These are phyloP conservation scores for Linnaemya vulpina DNA, from an alignment of 2,888 invertebrate species.

Conservation along the genomic window DNA sequence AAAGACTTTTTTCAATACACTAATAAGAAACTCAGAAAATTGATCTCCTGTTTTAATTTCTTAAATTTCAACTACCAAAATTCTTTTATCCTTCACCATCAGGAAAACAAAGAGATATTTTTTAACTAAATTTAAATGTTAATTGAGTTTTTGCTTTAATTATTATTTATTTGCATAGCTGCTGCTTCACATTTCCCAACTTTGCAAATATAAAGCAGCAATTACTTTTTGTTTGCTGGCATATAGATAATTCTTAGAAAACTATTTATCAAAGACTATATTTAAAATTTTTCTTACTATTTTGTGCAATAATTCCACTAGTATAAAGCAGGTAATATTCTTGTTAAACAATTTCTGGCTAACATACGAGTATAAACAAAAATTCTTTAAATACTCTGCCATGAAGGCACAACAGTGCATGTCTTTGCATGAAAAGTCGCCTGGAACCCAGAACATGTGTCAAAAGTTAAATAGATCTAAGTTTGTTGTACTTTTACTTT, in stretches of 20 bases:
- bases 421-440: constrained; percentile 36
- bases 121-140: constrained; percentile 20
- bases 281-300: constrained; percentile 20
- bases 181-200: background rate
- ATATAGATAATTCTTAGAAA: constrained; percentile 39
- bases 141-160: background rate
- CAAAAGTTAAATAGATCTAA: constrained; percentile 72
- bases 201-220: background rate
- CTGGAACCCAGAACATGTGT: constrained; percentile 65
- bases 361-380: constrained; percentile 29
- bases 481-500: constrained; percentile 45
- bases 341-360: constrained; percentile 58
- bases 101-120: no score
- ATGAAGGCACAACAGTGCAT: constrained; percentile 30
- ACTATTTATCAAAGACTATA: constrained; percentile 61
- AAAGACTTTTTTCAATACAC: no score
- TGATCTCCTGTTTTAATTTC: no score
- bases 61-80: no score
- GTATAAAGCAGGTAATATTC: constrained; percentile 60
- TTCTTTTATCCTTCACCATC: no score
- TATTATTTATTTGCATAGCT: background rate
- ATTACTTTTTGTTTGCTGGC: constrained; percentile 9
- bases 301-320: constrained; percentile 22
- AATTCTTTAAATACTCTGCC: background rate
- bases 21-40: no score